These are phyloP conservation scores for Tolmerus cingulatus DNA, from an alignment of 2,888 invertebrate genomes.

Conservation along the genomic window DNA sequence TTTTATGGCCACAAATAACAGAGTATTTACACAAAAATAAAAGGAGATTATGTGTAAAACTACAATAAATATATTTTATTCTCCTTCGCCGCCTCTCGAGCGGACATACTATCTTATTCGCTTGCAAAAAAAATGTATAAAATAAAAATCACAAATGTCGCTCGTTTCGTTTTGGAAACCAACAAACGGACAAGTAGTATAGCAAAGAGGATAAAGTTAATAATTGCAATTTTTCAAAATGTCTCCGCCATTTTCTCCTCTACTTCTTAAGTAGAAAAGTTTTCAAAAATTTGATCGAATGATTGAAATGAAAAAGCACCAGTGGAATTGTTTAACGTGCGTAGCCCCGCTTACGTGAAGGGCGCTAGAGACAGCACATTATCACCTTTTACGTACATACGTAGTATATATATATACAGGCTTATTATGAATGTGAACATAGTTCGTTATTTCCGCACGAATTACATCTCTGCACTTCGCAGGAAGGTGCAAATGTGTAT, in stretches of 20 bases:
- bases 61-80: slow-evolving; percentile 30
- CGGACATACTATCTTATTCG: not conserved
- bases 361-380: not conserved
- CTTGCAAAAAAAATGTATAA: slow-evolving; percentile 20
- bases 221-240: slow-evolving; percentile 1
- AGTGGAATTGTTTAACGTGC: not conserved
- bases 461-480: not conserved
- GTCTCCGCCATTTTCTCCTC: not conserved
- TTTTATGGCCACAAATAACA: slow-evolving; percentile 25
- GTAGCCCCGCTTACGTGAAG: not conserved
- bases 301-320: slow-evolving; percentile 19
- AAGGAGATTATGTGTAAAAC: slow-evolving; percentile 1
- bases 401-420: not conserved
- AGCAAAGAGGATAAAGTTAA: not conserved
- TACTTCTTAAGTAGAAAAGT: slow-evolving; percentile 3
- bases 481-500: not conserved
- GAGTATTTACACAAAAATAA: slow-evolving; percentile 6
- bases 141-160: slow-evolving; percentile 30
- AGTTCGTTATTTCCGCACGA: not conserved
- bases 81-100: not conserved
- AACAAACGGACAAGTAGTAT: not conserved
- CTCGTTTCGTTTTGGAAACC: not conserved
- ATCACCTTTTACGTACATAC: slow-evolving; percentile 2
- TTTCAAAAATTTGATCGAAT: not conserved
- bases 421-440: not conserved